Conservation (phyloP, 2,113 vertebrate species). For the Cyanoderma ruficeps region DNA sequence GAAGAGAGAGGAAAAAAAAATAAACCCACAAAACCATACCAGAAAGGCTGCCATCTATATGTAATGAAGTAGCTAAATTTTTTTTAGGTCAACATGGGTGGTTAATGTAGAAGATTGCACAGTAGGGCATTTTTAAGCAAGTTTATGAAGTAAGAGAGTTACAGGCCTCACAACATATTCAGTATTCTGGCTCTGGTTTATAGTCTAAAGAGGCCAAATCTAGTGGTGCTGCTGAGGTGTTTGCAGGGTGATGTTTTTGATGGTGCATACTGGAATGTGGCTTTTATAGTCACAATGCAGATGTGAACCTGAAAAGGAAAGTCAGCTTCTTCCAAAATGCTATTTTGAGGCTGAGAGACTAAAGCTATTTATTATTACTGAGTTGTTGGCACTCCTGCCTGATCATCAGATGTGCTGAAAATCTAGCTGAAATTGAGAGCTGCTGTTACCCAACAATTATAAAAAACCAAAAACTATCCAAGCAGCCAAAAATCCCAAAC, state of each 20-base stretch:
- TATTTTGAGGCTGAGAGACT: background rate
- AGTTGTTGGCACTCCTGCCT: background rate
- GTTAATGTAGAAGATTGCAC: background rate
- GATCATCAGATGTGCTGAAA: background rate
- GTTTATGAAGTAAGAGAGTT: background rate
- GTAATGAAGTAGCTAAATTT: background rate
- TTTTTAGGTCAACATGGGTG: background rate
- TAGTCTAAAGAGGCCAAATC: background rate
- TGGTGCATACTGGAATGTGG: background rate
- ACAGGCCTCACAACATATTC: background rate
- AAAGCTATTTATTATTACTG: background rate
- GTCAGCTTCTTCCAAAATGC: background rate
- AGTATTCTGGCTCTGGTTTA: background rate
- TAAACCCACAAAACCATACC: background rate
- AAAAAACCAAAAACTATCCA: background rate
- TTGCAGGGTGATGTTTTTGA: background rate
- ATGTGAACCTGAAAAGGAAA: background rate
- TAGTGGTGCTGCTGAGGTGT: background rate
- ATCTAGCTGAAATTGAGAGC: background rate
- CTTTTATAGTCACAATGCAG: background rate
- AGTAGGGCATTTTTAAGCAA: background rate
- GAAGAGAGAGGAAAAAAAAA: accelerated
- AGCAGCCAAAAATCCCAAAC: background rate
- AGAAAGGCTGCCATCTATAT: background rate
- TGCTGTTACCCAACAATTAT: background rate